phyloP scores from a whole-genome alignment of 2,797 vertebrate genomes.

The Astyanax mexicanus region DNA sequence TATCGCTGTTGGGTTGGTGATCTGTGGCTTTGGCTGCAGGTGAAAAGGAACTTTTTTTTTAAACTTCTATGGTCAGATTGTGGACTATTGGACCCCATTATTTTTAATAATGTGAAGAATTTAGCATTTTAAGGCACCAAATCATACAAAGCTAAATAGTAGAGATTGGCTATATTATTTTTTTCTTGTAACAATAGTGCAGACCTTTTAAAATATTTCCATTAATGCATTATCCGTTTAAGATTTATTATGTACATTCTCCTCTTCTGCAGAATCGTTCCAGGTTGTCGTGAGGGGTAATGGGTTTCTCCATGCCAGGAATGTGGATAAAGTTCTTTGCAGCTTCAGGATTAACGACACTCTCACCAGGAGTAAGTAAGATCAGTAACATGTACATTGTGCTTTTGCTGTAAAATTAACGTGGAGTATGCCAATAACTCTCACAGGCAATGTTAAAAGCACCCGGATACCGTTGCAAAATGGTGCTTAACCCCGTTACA shows the following conservation, averaged over 20 bases:
- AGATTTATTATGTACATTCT: background rate
- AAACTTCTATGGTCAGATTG: constrained; percentile 29
- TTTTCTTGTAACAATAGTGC: too few species aligned
- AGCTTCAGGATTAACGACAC: constrained; percentile 98
- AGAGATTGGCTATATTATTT: too few species aligned
- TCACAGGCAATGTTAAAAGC: background rate
- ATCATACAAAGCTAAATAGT: too few species aligned
- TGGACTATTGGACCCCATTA: constrained; percentile 28
- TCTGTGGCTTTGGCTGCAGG: constrained; percentile 35
- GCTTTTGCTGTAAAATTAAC: background rate
- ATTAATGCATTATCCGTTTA: background rate
- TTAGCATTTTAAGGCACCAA: too few species aligned
- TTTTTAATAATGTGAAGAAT: too few species aligned
- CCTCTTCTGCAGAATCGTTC: constrained; percentile 84
- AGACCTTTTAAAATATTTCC: too few species aligned
- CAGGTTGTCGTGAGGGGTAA: constrained; percentile 96
- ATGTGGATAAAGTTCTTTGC: constrained; percentile 93
- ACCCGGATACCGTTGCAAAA: background rate
- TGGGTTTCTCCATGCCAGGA: constrained; percentile 92
- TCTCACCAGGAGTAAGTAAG: constrained; percentile 91
- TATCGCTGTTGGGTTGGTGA: constrained; percentile 17
- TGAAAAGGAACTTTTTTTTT: constrained; percentile 36
- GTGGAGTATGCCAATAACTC: background rate
- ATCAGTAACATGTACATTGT: background rate
- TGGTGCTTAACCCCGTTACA: too few species aligned